Evolutionary conservation across 2,888 invertebrate species (phyloP), one percentile per base, ranked within the genome.

Genomic region (Miltochrista miniata): DNA sequence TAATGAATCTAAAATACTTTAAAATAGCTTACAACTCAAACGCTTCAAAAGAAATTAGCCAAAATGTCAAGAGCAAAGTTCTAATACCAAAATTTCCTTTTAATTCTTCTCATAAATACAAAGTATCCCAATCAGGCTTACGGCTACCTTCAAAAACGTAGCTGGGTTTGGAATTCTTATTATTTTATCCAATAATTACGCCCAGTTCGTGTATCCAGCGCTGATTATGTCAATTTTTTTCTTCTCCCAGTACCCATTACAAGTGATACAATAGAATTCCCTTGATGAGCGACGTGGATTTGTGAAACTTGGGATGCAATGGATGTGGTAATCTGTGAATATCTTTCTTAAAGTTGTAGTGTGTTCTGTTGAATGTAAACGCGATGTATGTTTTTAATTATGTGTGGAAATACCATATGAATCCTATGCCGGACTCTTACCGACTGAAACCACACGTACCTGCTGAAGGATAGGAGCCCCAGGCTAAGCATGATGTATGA

Each of bases 201-300:
- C 70, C 56, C 52, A 56, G 18, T 52, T 38, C 57, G 67, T 67
- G 59, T 57, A 61, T 71, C 72, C 68, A 58, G 59, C 65, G 58
- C 61, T 72, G 77, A 74, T 78, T 79, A 79, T 78, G 72, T 71
- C 64, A 73, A 70, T 78, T 80, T 81, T n/a, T 81, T 79, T 78
- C 70, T 73, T 68, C 74, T 68, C 70, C 61, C 61, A 68, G 71
- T 70, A 56, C 56, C 80, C 79, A 77, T 83, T 84, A 80, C 78
- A 61, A 61, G 66, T 74, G 78, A 81, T 81, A 86, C 86, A 87
- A 86, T 84, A 79, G 74, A 76, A 77, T 81, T 79, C 79, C 70
- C 85, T 81, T 87, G 88, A 87, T 87, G 87, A 87, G 83, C 41
- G 56, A 14, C 60, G n/a, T 0, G 11, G 48, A 72, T 46, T 11